phyloP scores from a whole-genome alignment of 2,113 vertebrate genomes.

The Leucosticte australis region DNA sequence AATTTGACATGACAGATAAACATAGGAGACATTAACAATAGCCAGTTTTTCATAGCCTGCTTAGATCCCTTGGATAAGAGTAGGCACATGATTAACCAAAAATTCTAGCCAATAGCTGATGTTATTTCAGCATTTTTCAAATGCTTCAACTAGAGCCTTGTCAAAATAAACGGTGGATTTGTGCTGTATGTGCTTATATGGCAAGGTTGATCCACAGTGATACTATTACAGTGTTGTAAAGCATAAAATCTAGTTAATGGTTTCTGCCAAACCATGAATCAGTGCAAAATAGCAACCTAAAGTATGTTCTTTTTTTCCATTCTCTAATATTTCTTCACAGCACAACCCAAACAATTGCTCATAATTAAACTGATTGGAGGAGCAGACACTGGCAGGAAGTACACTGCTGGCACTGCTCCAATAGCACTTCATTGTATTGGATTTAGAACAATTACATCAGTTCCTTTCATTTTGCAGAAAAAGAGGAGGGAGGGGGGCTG shows the following conservation, averaged over 20 bases:
- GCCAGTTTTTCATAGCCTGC: slow-evolving; percentile 42
- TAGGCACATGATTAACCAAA: slow-evolving; percentile 24
- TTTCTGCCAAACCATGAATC: slow-evolving; percentile 82
- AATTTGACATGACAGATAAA: slow-evolving; percentile 43
- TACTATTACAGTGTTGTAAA: slow-evolving; percentile 68
- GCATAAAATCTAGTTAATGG: slow-evolving; percentile 74
- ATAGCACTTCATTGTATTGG: slow-evolving; percentile 67
- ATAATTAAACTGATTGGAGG: slow-evolving; percentile 78
- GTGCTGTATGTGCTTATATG: slow-evolving; percentile 82
- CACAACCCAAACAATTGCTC: slow-evolving; percentile 79
- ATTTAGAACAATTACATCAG: slow-evolving; percentile 75
- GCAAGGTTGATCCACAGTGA: slow-evolving; percentile 72
- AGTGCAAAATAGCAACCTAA: slow-evolving; percentile 72
- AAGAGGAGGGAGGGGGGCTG: neutral
- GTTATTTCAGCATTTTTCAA: slow-evolving; percentile 73
- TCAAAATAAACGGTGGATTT: slow-evolving; percentile 73
- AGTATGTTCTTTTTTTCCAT: slow-evolving; percentile 81
- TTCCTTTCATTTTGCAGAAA: slow-evolving; percentile 71
- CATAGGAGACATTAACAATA: slow-evolving; percentile 43
- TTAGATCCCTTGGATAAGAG: slow-evolving; percentile 45
- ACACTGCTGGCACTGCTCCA: slow-evolving; percentile 58
- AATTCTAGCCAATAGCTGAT: slow-evolving; percentile 57
- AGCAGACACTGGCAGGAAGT: slow-evolving; percentile 77
- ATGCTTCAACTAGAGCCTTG: slow-evolving; percentile 72
- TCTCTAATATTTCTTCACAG: slow-evolving; percentile 81